Percentiles rank a stretch among this genome's conserved stretches.
Conservation (phyloP, 2,888 invertebrate species). For the Nomada ferruginata region DNA sequence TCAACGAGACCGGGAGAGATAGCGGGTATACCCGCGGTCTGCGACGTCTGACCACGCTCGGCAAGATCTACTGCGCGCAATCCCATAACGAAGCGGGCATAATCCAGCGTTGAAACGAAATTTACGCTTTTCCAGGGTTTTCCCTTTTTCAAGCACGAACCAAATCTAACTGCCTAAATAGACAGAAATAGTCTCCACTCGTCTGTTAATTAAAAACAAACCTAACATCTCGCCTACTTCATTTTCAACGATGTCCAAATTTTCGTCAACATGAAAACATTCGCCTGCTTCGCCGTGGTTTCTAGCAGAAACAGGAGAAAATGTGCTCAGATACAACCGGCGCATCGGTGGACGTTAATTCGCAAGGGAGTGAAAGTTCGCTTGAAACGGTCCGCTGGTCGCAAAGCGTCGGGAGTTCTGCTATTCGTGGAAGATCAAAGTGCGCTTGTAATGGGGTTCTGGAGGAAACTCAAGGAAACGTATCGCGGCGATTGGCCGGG, state of each 20-base stretch:
- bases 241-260: too few species aligned
- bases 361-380: not conserved
- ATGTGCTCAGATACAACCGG: not conserved
- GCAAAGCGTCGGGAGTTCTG: not conserved
- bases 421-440: constrained; percentile 53
- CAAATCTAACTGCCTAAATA: not conserved
- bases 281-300: too few species aligned
- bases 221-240: too few species aligned
- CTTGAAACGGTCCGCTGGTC: not conserved
- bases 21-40: not conserved
- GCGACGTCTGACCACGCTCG: constrained; percentile 14
- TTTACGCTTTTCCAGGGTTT: constrained; percentile 10
- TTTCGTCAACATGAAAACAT: too few species aligned
- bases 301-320: not conserved
- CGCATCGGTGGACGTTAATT: not conserved
- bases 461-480: constrained; percentile 47
- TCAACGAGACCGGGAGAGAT: not conserved
- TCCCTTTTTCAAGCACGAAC: not conserved
- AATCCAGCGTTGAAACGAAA: constrained; percentile 37
- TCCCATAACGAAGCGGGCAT: constrained; percentile 32
- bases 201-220: not conserved
- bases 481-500: not conserved
- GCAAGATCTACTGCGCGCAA: constrained; percentile 28
- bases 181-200: not conserved
- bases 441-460: constrained; percentile 33